A percentile compares a stretch with the other conserved stretches of the same genome.
Conservation (phyloP, 2,797 vertebrate species). For the Scyliorhinus canicula region DNA sequence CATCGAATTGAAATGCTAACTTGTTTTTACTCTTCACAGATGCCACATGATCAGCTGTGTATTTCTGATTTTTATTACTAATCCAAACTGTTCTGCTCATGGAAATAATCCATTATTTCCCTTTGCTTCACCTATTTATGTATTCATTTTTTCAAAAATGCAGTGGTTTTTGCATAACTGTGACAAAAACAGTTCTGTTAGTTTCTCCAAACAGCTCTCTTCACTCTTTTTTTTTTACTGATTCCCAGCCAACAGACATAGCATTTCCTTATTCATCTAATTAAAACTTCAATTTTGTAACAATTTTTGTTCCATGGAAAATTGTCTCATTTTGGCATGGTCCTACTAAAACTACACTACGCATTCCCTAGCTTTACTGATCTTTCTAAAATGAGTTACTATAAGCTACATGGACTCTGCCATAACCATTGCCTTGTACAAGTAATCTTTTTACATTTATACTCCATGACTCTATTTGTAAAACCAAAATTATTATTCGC, state of each 20-base stretch:
- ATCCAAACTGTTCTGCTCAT: neutral
- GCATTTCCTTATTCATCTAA: neutral
- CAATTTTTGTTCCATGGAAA: conserved; percentile 14
- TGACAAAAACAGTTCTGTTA: neutral
- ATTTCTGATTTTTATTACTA: neutral
- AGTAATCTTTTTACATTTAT: neutral
- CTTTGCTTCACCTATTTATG: neutral
- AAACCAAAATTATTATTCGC: neutral
- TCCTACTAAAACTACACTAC: neutral
- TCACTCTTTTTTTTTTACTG: neutral
- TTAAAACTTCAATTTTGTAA: neutral
- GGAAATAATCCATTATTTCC: no score
- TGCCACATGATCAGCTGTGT: neutral
- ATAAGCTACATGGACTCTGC: neutral
- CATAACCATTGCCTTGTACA: neutral
- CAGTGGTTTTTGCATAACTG: neutral
- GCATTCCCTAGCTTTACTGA: neutral
- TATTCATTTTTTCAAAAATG: neutral
- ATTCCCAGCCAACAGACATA: neutral
- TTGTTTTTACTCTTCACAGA: neutral
- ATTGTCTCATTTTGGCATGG: neutral
- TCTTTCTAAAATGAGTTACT: neutral
- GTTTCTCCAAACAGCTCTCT: neutral
- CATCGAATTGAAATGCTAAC: neutral
- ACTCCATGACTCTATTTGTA: neutral